A percentile compares a stretch with the other conserved stretches of the same genome.
Evolutionary conservation across 2,888 invertebrate species (phyloP).

Genomic region (Ornithoptera priamus): DNA sequence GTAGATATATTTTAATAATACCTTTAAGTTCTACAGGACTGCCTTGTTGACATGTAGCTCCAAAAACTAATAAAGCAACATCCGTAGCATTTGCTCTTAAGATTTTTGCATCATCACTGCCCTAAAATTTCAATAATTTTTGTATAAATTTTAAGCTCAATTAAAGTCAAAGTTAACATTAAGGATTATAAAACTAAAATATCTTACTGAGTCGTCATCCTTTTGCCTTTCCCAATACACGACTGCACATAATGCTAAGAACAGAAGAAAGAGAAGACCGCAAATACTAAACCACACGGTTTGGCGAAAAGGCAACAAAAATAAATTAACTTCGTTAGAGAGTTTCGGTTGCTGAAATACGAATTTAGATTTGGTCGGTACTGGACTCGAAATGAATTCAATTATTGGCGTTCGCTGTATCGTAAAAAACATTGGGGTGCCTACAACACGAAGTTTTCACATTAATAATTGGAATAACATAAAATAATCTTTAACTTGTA

Average conservation of each 20-base stretch:
- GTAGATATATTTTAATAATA: constrained; percentile 33
- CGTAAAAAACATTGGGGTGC: constrained; percentile 83
- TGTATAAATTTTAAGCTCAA: background rate
- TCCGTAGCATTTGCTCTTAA: constrained; percentile 71
- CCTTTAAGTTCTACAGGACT: constrained; percentile 71
- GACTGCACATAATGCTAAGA: constrained; percentile 58
- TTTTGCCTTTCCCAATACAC: constrained; percentile 69
- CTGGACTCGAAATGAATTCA: constrained; percentile 84
- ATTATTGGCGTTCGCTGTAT: constrained; percentile 81
- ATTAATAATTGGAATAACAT: background rate
- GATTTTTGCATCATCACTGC: constrained; percentile 49
- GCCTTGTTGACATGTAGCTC: constrained; percentile 84
- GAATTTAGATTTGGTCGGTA: constrained; percentile 84
- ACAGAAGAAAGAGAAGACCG: constrained; percentile 68
- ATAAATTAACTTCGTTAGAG: constrained; percentile 86
- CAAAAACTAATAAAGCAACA: constrained; percentile 77
- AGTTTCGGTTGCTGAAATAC: constrained; percentile 86
- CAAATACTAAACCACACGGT: constrained; percentile 83
- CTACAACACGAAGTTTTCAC: constrained; percentile 48
- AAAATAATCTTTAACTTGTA: background rate
- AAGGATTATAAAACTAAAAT: background rate
- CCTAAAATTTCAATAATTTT: constrained; percentile 43
- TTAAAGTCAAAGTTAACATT: background rate
- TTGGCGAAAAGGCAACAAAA: constrained; percentile 82
- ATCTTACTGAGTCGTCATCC: constrained; percentile 35